Evolutionary conservation across 2,113 vertebrate species (phyloP), one percentile per base, ranked within the genome.

Genomic region (Megaceryle maxima): DNA sequence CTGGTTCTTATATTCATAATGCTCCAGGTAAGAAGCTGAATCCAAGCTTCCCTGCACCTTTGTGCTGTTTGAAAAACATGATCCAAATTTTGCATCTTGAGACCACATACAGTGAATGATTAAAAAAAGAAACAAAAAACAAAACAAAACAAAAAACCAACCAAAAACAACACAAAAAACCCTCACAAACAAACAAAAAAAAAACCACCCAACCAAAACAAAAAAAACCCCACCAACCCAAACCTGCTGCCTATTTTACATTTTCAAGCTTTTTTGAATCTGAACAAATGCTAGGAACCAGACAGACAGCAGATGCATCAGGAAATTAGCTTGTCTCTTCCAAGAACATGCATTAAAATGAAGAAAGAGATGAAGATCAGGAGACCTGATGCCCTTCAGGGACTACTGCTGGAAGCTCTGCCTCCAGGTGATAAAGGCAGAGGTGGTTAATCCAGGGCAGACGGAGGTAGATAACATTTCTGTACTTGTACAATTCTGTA

Each of bases 401-500:
- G 79, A 26, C 50, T 88, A 5, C 24, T 68, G 82, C 59, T 93
- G 90, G 68, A 92, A 90, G 88, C 83, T 95, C 90, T 87, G 60
- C 83, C 77, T 90, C 60, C 68, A 69, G 78, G 87, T 90, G 92
- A 94, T 94, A 86, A 94, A 90, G 83, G 70, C 33, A 57, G 55
- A 95, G 83, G 90, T 75, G 87, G 82, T 93, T 95, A 91, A 93
- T 94, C 90, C 83, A 68, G 67, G 81, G 90, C 79, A 90, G 91
- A 57, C 5, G 0, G 11, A 90, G 84, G 76, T 24, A 91, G 94
- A 96, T 88, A 97, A 73, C 63, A 72, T 90, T 95, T 77, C 91
- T 86, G 62, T 72, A 90, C 89, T 94, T 93, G 94, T 94, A 95
- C 92, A 84, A 89, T 93, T 96, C 84, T 94, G 91, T 96, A 95